phyloP scores from a whole-genome alignment of 2,888 invertebrate genomes.

The Netelia virgata region DNA sequence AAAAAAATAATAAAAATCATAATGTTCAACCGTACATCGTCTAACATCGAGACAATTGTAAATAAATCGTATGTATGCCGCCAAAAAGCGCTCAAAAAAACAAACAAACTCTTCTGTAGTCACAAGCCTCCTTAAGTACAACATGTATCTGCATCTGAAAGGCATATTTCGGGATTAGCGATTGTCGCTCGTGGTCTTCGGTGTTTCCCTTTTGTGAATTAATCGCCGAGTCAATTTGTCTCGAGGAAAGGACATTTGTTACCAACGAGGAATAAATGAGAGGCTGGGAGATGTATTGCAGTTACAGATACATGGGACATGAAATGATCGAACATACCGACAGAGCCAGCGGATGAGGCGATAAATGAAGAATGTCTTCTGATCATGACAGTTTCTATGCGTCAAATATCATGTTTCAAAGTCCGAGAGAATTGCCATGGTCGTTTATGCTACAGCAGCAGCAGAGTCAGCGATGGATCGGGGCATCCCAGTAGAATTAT shows the following conservation, averaged over 20 bases:
- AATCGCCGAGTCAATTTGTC: not conserved
- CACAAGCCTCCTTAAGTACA: slow-evolving; percentile 81
- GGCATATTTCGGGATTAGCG: slow-evolving; percentile 63
- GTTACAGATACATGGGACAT: slow-evolving; percentile 80
- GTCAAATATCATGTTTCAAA: slow-evolving; percentile 78
- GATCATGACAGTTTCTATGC: slow-evolving; percentile 22
- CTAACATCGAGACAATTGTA: slow-evolving; percentile 73
- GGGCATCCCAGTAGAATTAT: slow-evolving; percentile 68
- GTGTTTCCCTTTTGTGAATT: not conserved
- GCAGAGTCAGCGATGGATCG: slow-evolving; percentile 82
- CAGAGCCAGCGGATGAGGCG: slow-evolving; percentile 12
- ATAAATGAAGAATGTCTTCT: slow-evolving; percentile 25
- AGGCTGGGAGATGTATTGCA: slow-evolving; percentile 72
- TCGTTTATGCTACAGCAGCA: slow-evolving; percentile 78
- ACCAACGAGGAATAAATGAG: not conserved
- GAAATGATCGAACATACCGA: slow-evolving; percentile 49
- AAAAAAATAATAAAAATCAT: slow-evolving; percentile 42
- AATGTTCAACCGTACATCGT: slow-evolving; percentile 13
- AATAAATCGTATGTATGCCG: slow-evolving; percentile 51
- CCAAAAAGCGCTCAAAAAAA: slow-evolving; percentile 18
- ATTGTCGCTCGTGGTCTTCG: not conserved
- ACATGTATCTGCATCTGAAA: slow-evolving; percentile 80
- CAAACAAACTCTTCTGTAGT: slow-evolving; percentile 75
- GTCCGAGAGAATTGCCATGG: slow-evolving; percentile 81
- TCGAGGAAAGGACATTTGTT: not conserved